Evolutionary conservation across 2,888 invertebrate species (phyloP), one percentile per base, ranked within the genome.

Genomic region (Charanyca ferruginea): DNA sequence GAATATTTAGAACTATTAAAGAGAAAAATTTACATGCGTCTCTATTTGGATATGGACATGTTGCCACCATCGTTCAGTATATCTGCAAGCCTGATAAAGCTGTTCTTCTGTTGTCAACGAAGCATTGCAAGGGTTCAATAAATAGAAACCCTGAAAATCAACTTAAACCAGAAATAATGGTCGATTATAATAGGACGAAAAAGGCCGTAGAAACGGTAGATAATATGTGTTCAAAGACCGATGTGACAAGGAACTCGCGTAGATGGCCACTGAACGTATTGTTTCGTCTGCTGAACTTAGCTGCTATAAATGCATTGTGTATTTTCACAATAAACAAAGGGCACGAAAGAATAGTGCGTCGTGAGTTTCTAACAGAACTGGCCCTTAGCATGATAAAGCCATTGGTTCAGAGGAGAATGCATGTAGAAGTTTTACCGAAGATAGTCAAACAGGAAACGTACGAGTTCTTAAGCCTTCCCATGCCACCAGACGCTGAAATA

Each of bases 301-400:
- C 72, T 48, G 75, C 75, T 32, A 45, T 76, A 25, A 76, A 76
- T 48, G 77, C 75, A 44, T 23, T 76, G 16, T 77, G 75, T 48
- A 44, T 76, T 11, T 63, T 45, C 38, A 72, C 71, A 45, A 62
- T 66, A 2, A 76, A 76, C 42, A 76, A 23, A 45, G 65, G 49
- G 4, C 76, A 70, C 13, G 75, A 70, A 8, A 61, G 48, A 61
- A 55, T 59, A 35, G 69, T 67, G n/a, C 76, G 75, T 22, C 75
- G 75, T 25, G 72, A 77, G 11, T 76, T 76, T 41, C 53, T 59
- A n/a, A 66, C 48, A 45, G 77, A 76, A 62, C 18, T 76, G 23
- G 75, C 48, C 11, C 66, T 76, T 8, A 71, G 52, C 28, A 59
- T 75, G 75, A 63, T 75, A 51, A 71, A 66, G 45, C 75, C 75